Conservation (phyloP, 2,797 vertebrate genomes). For the Setipinna tenuifilis region DNA sequence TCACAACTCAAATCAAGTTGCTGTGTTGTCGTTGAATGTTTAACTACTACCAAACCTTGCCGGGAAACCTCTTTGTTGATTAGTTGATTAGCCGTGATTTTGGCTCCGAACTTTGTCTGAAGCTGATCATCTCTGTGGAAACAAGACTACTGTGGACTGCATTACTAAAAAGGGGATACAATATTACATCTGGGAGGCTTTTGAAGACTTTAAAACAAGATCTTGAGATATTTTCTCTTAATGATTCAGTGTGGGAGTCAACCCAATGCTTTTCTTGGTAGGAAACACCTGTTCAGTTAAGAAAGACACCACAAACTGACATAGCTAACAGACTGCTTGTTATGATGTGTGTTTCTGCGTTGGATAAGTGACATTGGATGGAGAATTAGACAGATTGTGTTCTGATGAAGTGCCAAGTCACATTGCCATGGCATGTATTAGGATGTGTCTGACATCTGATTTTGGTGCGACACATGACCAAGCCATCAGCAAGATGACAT, state of each 20-base stretch:
- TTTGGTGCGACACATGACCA: not conserved
- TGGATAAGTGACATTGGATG: not conserved
- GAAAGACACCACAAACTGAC: not conserved
- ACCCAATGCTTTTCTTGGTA: not conserved
- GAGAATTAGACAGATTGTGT: not conserved
- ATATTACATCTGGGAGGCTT: not conserved
- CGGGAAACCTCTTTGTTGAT: not conserved
- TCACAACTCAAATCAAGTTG: not conserved
- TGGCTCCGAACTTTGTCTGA: not conserved
- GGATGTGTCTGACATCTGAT: not conserved
- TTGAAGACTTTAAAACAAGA: not conserved
- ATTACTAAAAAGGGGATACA: not conserved
- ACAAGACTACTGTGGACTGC: not conserved
- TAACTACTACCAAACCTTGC: not conserved
- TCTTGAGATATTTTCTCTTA: not conserved
- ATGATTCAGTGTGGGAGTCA: not conserved
- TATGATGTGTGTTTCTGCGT: not conserved
- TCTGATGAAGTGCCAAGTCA: not conserved
- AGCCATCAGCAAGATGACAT: not conserved
- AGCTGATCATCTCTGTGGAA: not conserved
- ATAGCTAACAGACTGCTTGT: not conserved
- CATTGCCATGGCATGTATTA: not conserved
- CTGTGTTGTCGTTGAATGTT: not conserved
- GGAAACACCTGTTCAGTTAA: not conserved
- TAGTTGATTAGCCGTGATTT: not conserved